Conservation (phyloP, 2,888 invertebrate genomes). For the Acronicta aceris region DNA sequence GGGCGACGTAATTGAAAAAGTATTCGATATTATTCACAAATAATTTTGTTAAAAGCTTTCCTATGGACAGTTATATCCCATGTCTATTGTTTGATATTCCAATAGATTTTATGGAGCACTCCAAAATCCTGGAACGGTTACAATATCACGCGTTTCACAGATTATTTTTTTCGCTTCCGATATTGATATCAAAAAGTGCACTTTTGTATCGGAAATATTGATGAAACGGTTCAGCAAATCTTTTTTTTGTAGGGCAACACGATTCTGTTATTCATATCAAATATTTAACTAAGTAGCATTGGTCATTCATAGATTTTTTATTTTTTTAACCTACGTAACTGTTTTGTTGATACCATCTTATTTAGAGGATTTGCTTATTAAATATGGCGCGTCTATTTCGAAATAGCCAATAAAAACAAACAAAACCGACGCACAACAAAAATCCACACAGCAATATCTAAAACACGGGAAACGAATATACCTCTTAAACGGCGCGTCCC, state of each 20-base stretch:
- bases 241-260: slow-evolving; percentile 3
- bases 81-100: slow-evolving; percentile 36
- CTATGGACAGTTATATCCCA: slow-evolving; percentile 18
- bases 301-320: neutral
- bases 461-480: slow-evolving; percentile 70
- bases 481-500: slow-evolving; percentile 73
- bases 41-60: slow-evolving; percentile 47
- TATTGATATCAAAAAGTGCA: slow-evolving; percentile 39
- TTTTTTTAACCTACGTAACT: no score
- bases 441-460: slow-evolving; percentile 67
- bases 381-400: neutral
- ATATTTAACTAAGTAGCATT: neutral
- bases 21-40: slow-evolving; percentile 20
- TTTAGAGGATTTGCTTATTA: neutral
- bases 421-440: slow-evolving; percentile 44
- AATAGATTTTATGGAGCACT: slow-evolving; percentile 34
- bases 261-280: slow-evolving; percentile 10
- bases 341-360: neutral
- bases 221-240: slow-evolving; percentile 9
- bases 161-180: slow-evolving; percentile 26
- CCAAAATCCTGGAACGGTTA: slow-evolving; percentile 38
- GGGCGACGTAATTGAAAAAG: neutral
- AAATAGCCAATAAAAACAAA: slow-evolving; percentile 15
- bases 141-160: slow-evolving; percentile 38
- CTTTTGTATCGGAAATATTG: slow-evolving; percentile 16